Evolutionary conservation across 2,888 invertebrate genomes (phyloP).

Genomic region (Drosophila peninsularis): DNA sequence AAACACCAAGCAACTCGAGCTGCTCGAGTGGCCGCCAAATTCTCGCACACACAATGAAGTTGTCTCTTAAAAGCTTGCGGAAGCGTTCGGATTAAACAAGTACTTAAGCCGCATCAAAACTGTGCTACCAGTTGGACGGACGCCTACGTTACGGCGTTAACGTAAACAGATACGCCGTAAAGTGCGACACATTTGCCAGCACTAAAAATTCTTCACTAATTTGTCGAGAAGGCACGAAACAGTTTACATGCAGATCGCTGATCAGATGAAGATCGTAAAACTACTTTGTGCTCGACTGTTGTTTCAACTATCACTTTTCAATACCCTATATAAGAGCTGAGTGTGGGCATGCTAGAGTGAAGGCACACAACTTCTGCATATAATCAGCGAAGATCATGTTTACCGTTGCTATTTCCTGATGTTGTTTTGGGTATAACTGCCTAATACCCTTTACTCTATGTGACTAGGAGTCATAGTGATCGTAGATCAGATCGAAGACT

Average conservation of each 20-base stretch:
- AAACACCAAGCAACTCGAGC: conserved; percentile 45
- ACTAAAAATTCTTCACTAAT: conserved; percentile 59
- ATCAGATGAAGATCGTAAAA: conserved; percentile 18
- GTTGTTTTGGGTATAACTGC: conserved; percentile 39
- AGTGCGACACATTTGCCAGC: conserved; percentile 34
- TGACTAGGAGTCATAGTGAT: background rate
- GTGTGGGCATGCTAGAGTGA: background rate
- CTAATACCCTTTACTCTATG: background rate
- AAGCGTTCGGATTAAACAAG: conserved; percentile 45
- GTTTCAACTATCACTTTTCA: conserved; percentile 67
- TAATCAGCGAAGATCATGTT: background rate
- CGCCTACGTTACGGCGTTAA: conserved; percentile 14
- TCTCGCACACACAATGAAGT: conserved; percentile 63
- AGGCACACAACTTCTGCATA: background rate
- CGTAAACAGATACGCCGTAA: conserved; percentile 18
- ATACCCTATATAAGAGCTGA: background rate
- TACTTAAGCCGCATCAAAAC: conserved; percentile 29
- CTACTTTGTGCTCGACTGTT: conserved; percentile 4
- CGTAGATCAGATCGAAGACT: background rate
- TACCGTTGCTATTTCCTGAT: conserved; percentile 1
- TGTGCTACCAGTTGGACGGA: conserved; percentile 13
- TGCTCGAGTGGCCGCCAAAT: conserved; percentile 52
- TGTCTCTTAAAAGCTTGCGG: conserved; percentile 64
- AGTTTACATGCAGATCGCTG: conserved; percentile 20
- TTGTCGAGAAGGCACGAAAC: conserved; percentile 48